Evolutionary conservation across 2,797 vertebrate genomes (phyloP).

Genomic region (Tokudaia tokunoshimensis): DNA sequence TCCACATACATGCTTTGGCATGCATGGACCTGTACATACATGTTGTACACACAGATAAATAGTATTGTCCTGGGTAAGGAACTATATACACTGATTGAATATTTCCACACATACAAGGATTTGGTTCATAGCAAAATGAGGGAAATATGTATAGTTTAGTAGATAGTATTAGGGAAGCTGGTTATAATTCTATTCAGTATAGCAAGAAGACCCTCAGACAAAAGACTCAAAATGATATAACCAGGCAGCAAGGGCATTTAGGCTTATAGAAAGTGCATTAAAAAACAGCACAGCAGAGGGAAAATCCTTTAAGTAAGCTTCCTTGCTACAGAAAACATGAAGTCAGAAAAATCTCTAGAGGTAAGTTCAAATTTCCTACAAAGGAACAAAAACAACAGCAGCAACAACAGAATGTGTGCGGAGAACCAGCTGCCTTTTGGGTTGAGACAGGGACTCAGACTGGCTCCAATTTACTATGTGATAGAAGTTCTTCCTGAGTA

Average conservation of each 20-base stretch:
- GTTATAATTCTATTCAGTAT: background rate
- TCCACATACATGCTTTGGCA: background rate
- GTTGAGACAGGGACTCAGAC: background rate
- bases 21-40: background rate
- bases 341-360: background rate
- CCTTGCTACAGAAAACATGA: background rate
- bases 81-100: background rate
- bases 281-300: background rate
- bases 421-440: background rate
- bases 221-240: background rate
- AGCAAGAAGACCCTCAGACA: background rate
- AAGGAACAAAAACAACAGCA: background rate
- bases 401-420: background rate
- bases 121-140: background rate
- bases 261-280: background rate
- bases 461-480: background rate
- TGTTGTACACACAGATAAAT: background rate
- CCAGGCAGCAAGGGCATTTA: background rate
- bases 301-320: background rate
- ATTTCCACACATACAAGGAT: slow-evolving; percentile 3
- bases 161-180: slow-evolving; percentile 8
- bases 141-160: background rate
- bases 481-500: background rate
- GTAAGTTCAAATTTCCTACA: background rate
- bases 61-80: background rate